Percentiles rank a stretch among this genome's conserved stretches.
Conservation (phyloP, 1,140 invertebrate species). For the Gonatopus flavifemur region DNA sequence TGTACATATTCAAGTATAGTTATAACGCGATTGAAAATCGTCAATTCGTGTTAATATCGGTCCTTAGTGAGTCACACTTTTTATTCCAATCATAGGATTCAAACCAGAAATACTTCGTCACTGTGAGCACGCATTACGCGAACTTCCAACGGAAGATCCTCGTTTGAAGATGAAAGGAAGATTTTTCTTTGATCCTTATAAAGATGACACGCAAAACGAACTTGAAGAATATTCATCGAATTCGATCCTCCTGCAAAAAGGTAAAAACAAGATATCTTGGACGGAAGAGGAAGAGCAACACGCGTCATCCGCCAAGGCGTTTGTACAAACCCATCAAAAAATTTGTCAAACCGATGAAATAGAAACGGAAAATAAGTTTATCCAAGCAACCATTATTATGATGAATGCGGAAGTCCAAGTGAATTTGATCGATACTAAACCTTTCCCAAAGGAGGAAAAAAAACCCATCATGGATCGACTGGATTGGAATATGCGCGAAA, state of each 20-base stretch:
- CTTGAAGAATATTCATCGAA: constrained; percentile 33
- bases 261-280: constrained; percentile 44
- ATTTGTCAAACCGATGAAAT: constrained; percentile 51
- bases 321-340: constrained; percentile 47
- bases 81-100: constrained; percentile 46
- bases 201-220: constrained; percentile 24
- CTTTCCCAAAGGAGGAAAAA: constrained; percentile 36
- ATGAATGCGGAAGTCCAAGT: constrained; percentile 40
- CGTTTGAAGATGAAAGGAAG: constrained; percentile 54
- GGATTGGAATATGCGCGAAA: constrained; percentile 48
- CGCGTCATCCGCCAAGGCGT: background rate
- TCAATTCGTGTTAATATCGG: no score
- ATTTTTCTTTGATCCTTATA: constrained; percentile 50
- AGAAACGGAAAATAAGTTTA: constrained; percentile 22
- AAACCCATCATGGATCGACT: constrained; percentile 45
- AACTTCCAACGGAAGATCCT: constrained; percentile 50
- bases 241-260: constrained; percentile 46
- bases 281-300: constrained; percentile 31
- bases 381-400: constrained; percentile 31
- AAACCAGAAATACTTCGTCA: constrained; percentile 52
- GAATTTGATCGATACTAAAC: constrained; percentile 31
- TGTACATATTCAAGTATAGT: constrained; percentile 5
- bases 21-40: no score
- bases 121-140: constrained; percentile 48
- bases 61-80: constrained; percentile 14